phyloP scores from a whole-genome alignment of 2,113 vertebrate species.

The Rhinolophus ferrumequinum region DNA sequence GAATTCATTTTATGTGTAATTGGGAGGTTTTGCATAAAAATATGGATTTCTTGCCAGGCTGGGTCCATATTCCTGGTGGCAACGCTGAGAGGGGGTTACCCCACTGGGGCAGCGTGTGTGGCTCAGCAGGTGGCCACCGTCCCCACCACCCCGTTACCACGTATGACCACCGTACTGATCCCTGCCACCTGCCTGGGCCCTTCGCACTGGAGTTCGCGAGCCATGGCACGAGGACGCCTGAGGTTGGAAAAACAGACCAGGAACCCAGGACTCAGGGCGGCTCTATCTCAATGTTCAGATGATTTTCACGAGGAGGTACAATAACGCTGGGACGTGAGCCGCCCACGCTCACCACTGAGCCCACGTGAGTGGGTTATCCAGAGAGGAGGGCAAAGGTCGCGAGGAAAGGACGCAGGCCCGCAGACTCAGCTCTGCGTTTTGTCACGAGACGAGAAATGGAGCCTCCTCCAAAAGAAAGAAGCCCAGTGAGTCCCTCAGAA shows the following conservation, averaged over 20 bases:
- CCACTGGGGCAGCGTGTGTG: accelerated
- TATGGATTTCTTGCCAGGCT: not conserved
- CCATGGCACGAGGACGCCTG: not conserved
- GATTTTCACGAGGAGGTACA: not conserved
- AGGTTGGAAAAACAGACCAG: not conserved
- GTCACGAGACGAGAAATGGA: not conserved
- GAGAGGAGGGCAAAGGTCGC: not conserved
- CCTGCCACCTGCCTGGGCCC: accelerated
- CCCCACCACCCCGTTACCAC: no score
- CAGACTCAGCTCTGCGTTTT: not conserved
- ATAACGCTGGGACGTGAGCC: not conserved
- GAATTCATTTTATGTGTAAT: not conserved
- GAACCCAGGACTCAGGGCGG: not conserved
- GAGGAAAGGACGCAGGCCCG: not conserved
- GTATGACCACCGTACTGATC: no score
- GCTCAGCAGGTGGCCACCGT: not conserved
- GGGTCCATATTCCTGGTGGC: not conserved
- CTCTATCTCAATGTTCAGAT: not conserved
- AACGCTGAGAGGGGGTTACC: not conserved
- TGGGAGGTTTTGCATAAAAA: not conserved
- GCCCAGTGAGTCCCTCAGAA: not conserved
- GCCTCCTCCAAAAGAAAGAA: not conserved
- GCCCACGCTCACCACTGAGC: not conserved
- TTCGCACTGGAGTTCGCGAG: not conserved
- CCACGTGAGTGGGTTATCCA: not conserved